Evolutionary conservation across 2,113 vertebrate species (phyloP), one percentile per base, ranked within the genome.

Genomic region (Gorsachius goisagi): DNA sequence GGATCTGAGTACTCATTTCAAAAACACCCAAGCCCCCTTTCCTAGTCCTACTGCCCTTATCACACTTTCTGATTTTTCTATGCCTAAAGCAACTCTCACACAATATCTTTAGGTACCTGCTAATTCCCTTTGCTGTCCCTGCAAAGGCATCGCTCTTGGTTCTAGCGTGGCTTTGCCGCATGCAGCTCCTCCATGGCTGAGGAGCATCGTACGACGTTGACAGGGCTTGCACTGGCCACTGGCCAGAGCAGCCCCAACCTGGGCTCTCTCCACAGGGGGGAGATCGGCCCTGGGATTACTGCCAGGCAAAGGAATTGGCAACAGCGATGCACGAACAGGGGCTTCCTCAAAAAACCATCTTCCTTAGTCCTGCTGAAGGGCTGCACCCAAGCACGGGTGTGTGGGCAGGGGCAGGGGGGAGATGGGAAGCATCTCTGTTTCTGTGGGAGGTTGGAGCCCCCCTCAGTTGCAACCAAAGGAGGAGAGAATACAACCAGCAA

Each of bases 381-480:
- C 50, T 72, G 44, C 52, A 26, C 24, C 15, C 53, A 21, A 37
- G 44, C 2, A 0, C 0, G 0, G 3, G 0, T 15, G 19, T 1
- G 0, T 24, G 15, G 24, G n/a, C 17, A 67, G 69, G 33, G 53
- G 6, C 28, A 30, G 60, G 23, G 26, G 18, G 39, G 64, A 37
- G 39, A 53, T 3, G 5, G 44, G 32, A 71, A 50, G 9, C 24
- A 66, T 27, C 33, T 64, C 8, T 0, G 20, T 19, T 66, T 60
- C 58, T 5, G 1, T 7, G 24, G 15, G 37, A 84, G 28, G 33
- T 0, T 27, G 47, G 7, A 84, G 15, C 18, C 47, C 53, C 32
- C 27, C 19, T 11, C 12, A 11, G 4, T 15, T 72, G n/a, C 49
- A 91, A 3, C 4, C 27, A 68, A 32, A 30, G 47, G 35, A 33